Evolutionary conservation across 2,888 invertebrate genomes (phyloP), one percentile per base, ranked within the genome.

Genomic region (Bellardia bayeri): DNA sequence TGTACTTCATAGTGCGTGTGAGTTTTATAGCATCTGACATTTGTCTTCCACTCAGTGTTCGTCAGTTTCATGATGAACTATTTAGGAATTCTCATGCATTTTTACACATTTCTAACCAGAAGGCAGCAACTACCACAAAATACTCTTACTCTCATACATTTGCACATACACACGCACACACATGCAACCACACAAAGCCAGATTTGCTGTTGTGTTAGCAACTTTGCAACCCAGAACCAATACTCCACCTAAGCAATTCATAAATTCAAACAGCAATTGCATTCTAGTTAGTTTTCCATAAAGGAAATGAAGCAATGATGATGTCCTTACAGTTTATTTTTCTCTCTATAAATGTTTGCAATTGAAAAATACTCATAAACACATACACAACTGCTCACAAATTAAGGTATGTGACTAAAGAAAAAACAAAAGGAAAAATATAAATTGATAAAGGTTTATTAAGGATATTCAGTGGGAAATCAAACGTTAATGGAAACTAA

Each of bases 291-390:
- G 87, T 81, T 87, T 76, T 76, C 76, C 87, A 81, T 86, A 83
- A 86, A 86, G 86, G 86, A 83, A 83, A 86, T 86, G 87, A 84
- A 72, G 83, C 83, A 76, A 87, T 72, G 76, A 72, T 81, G 76
- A 81, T 81, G 71, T 84, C 72, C 54, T 84, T 79, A 72, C 61
- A 23, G 51, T 68, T 56, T 80, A 14, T 58, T 58, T 23, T 37
- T 56, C 40, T 45, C 11, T 51, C 42, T 11, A 79, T 56, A 82
- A 85, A 80, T 78, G 45, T 58, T 66, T 75, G 75, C 83, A 80
- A 80, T 75, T 83, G 75, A 13, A 71, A 82, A 69, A 81, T 66
- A 49, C 23, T 66, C 64, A 8, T 63, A 2, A 61, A 68, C 49
- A 51, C 49, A 40, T 5, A 54, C 13, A 54, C 42, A 81, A 40